Evolutionary conservation across 2,888 invertebrate species (phyloP), one percentile per base, ranked within the genome.

Genomic region (Melanostoma mellinum): DNA sequence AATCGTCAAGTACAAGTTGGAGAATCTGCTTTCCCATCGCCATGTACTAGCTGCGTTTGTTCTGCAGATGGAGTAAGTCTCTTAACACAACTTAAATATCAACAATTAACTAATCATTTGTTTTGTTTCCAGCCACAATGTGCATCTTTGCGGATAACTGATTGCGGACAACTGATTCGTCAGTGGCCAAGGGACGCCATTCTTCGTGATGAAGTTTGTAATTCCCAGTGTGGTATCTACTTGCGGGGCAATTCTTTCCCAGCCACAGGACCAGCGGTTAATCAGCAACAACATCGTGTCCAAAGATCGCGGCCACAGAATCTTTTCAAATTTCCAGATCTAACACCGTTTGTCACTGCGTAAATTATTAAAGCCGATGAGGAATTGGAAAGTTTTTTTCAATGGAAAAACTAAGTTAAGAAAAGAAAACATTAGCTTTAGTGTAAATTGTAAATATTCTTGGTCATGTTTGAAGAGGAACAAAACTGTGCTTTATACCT

Each of bases 41-140:
- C 97, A 2, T 97, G 97, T 89, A 97, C 97, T 0, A 96, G 96
- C 71, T 97, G 97, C 89, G 95, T 97, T 77, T 97, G 97, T 89
- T 95, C 96, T 6, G 92, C 93, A 20, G 96, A 97, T 92, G 97
- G 97, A 89, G 97, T 97, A 92, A 94, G 94, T 93, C 35, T 10
- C 6, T 20, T 20, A 20, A 20, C 20, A 58, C 42, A 3, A 40
- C 8, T 6, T 5, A 40, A 46, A n/a, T 42, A 40, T 20, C 1
- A n/a, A 38, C 8, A 38, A 20, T 48, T 9, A 38, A 44, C 32
- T 35, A 1, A 38, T 9, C 30, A 81, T 46, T 84, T 46, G 92
- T 92, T 40, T 8, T 3, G 2, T 30, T 35, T 92, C 36, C 92
- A 97, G 97, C 95, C 96, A 0, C 96, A 96, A 89, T 97, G 97